Evolutionary conservation across 1,140 invertebrate genomes (phyloP).

Genomic region (Chironomus tepperi): DNA sequence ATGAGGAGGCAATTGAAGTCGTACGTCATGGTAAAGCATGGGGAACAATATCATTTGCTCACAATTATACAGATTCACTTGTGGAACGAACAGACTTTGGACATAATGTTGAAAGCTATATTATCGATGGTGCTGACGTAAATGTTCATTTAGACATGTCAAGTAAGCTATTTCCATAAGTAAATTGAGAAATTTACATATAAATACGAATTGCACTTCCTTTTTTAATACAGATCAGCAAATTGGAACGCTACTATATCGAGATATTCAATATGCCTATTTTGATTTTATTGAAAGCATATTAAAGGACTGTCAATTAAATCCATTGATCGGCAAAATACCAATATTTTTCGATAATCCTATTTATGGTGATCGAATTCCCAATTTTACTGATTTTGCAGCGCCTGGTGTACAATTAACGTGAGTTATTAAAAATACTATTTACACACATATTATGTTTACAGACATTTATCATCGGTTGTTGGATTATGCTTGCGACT

Average conservation of each 20-base stretch:
- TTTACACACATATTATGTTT: too few relatives aligned
- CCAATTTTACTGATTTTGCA: constrained; percentile 90
- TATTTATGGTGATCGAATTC: constrained; percentile 72
- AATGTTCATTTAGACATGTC: constrained; percentile 81
- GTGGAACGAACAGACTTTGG: constrained; percentile 59
- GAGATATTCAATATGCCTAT: constrained; percentile 65
- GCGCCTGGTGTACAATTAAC: constrained; percentile 87
- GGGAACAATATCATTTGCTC: constrained; percentile 70
- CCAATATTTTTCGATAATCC: constrained; percentile 72
- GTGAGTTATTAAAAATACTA: constrained; percentile 44
- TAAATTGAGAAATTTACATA: neutral
- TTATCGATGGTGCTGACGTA: constrained; percentile 62
- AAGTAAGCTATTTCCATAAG: constrained; percentile 51
- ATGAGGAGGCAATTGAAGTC: constrained; percentile 53
- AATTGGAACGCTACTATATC: constrained; percentile 71
- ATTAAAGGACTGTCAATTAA: constrained; percentile 56
- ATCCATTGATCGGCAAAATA: constrained; percentile 58
- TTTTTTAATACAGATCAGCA: constrained; percentile 79
- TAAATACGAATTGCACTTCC: neutral
- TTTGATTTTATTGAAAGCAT: constrained; percentile 60
- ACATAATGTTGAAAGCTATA: constrained; percentile 56
- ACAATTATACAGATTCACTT: constrained; percentile 73
- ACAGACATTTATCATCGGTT: too few relatives aligned
- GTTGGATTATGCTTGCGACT: too few relatives aligned
- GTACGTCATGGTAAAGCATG: constrained; percentile 69